A percentile compares a stretch with the other conserved stretches of the same genome.
Evolutionary conservation across 2,797 vertebrate species (phyloP).

Genomic region (Steatocranus sp.): DNA sequence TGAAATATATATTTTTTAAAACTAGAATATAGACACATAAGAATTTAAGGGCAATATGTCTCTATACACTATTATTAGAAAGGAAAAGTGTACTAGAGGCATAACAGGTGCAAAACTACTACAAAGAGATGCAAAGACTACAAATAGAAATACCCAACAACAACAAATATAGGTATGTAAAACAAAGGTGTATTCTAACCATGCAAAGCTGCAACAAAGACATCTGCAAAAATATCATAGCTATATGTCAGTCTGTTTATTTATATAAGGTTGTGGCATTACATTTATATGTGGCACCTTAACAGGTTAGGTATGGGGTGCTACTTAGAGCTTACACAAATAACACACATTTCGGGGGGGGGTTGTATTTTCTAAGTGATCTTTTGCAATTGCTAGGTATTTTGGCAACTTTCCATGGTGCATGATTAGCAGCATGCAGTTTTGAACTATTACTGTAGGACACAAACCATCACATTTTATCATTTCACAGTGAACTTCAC

Average conservation of each 20-base stretch:
- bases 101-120: neutral
- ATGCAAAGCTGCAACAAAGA: neutral
- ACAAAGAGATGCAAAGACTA: neutral
- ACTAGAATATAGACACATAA: neutral
- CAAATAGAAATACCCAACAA: neutral
- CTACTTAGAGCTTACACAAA: neutral
- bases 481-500: conserved; percentile 37
- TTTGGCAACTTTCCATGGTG: neutral
- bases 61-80: neutral
- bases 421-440: neutral
- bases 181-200: neutral
- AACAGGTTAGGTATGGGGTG: neutral
- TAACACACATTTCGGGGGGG: accelerated
- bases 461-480: conserved; percentile 41
- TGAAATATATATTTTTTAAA: neutral
- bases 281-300: neutral
- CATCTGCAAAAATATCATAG: neutral
- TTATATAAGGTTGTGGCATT: neutral
- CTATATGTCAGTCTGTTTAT: neutral
- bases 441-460: conserved; percentile 16
- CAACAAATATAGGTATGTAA: neutral
- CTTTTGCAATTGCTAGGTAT: neutral
- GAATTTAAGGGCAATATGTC: neutral
- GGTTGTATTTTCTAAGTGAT: neutral
- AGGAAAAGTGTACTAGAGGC: neutral